Evolutionary conservation across 2,888 invertebrate genomes (phyloP).

Genomic region (Lepidochitona cinerea): DNA sequence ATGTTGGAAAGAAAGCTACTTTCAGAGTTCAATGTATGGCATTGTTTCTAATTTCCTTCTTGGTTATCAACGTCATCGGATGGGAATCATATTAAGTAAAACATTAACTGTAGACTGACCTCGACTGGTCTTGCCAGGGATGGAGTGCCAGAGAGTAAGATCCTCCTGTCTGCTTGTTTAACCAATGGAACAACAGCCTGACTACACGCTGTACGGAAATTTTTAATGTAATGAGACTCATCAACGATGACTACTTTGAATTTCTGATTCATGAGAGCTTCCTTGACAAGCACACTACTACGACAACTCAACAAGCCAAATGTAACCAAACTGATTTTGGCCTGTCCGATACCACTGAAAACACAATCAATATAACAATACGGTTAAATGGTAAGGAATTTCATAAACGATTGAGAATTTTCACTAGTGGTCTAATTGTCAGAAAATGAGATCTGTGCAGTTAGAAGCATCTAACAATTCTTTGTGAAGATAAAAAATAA

Average conservation of each 20-base stretch:
- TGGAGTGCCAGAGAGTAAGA: conserved; percentile 68
- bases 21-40: too few species aligned
- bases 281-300: conserved; percentile 51
- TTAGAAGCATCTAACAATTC: too few species aligned
- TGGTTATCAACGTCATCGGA: too few species aligned
- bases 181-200: conserved; percentile 62
- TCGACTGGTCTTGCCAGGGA: conserved; percentile 66
- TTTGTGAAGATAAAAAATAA: too few species aligned
- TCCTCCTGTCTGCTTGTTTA: conserved; percentile 53
- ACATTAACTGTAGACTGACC: too few species aligned
- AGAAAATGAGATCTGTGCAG: too few species aligned
- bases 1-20: too few species aligned
- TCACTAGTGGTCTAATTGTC: too few species aligned
- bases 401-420: too few species aligned
- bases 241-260: conserved; percentile 65
- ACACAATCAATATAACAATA: background rate
- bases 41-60: too few species aligned
- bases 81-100: too few species aligned
- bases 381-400: too few species aligned
- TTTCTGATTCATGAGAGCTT: conserved; percentile 57
- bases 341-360: conserved; percentile 52
- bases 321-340: conserved; percentile 57
- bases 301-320: conserved; percentile 60
- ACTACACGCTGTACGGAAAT: conserved; percentile 55
- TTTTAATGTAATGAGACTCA: conserved; percentile 67